Evolutionary conservation across 1,140 invertebrate genomes (phyloP).

Genomic region (Lethocerus indicus): DNA sequence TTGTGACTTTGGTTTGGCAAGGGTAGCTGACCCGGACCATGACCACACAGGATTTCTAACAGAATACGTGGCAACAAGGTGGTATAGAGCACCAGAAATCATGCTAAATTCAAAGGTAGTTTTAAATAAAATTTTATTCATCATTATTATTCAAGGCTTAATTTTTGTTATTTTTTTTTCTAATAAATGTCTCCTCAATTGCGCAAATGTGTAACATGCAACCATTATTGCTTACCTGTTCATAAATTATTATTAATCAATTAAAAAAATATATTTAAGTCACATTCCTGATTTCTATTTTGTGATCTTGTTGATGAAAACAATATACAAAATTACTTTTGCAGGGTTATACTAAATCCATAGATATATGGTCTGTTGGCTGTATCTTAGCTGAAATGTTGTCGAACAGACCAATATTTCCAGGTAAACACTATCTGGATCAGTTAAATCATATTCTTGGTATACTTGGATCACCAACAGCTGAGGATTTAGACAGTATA

Average conservation of each 20-base stretch:
- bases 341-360: conserved; percentile 96
- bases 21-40: conserved; percentile 97
- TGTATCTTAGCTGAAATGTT: conserved; percentile 99
- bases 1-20: conserved; percentile 91
- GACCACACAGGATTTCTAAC: conserved; percentile 99
- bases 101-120: conserved; percentile 50
- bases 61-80: conserved; percentile 97
- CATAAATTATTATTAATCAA: no score
- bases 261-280: no score
- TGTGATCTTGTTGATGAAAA: no score
- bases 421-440: conserved; percentile 97
- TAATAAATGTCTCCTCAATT: not conserved
- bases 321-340: no score
- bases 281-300: conserved; percentile 1
- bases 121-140: not conserved
- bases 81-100: conserved; percentile 95
- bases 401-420: conserved; percentile 94
- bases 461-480: conserved; percentile 88
- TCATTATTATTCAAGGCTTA: not conserved
- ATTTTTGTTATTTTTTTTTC: not conserved
- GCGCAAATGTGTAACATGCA: not conserved
- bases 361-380: conserved; percentile 99
- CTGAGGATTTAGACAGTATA: conserved; percentile 94
- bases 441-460: conserved; percentile 97
- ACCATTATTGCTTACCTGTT: no score